Conservation (phyloP, 1,140 invertebrate genomes). For the Belonocnema kinseyi region DNA sequence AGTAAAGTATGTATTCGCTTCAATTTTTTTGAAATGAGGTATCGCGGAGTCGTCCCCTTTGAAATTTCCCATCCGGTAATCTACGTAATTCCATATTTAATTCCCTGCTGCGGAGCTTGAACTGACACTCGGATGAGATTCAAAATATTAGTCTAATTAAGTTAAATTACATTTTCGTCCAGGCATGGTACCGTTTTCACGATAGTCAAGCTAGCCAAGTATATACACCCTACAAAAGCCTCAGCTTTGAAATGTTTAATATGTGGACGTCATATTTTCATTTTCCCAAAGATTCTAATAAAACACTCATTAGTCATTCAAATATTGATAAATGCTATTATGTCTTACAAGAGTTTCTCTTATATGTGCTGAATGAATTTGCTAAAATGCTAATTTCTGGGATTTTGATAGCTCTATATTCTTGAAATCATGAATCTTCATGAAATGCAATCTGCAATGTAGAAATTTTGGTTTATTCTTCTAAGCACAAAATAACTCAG, state of each 20-base stretch:
- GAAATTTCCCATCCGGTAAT: conserved; percentile 11
- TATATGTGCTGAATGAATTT: no score
- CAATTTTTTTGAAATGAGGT: neutral
- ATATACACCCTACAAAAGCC: neutral
- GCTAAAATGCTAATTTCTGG: no score
- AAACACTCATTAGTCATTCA: neutral
- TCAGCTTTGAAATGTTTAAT: conserved; percentile 7
- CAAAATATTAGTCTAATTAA: conserved; percentile 30
- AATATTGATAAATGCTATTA: no score
- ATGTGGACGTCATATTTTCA: conserved; percentile 8
- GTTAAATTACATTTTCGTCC: neutral
- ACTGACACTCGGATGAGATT: neutral
- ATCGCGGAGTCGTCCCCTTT: neutral
- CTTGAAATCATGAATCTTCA: no score
- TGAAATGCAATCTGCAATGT: no score
- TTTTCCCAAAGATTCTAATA: conserved; percentile 4
- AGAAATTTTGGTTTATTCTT: no score
- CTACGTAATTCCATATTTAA: conserved; percentile 19
- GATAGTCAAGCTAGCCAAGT: neutral
- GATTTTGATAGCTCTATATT: no score
- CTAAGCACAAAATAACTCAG: no score
- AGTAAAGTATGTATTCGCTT: neutral
- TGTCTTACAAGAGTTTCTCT: no score
- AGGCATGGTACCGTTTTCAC: neutral
- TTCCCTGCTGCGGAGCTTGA: neutral